Conservation (phyloP, 2,797 vertebrate species). For the Smutsia temminckii region DNA sequence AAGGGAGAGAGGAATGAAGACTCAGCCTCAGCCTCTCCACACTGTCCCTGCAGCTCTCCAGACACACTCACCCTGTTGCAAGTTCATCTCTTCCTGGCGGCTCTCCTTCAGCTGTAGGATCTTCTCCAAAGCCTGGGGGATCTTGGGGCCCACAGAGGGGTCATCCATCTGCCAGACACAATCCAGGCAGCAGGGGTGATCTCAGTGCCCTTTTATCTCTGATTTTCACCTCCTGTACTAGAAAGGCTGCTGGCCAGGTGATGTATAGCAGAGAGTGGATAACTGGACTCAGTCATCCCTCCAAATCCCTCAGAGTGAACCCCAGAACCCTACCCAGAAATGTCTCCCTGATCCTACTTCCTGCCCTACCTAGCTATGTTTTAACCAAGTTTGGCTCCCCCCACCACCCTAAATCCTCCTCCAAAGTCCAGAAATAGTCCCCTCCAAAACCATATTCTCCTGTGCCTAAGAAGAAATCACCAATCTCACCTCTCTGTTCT, state of each 20-base stretch:
- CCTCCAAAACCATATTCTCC: not conserved
- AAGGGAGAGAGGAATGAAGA: not conserved
- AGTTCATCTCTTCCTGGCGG: slow-evolving; percentile 92
- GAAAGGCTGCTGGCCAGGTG: not conserved
- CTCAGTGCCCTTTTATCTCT: not conserved
- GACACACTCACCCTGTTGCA: slow-evolving; percentile 70
- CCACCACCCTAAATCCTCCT: not conserved
- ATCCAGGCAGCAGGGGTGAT: not conserved
- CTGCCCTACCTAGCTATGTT: not conserved
- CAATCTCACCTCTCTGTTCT: slow-evolving; percentile 90
- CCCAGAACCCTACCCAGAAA: not conserved
- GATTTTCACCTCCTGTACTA: not conserved
- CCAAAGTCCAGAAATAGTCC: not conserved
- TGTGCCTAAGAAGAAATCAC: not conserved
- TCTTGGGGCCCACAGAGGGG: slow-evolving; percentile 91
- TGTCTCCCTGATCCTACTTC: not conserved
- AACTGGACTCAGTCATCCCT: not conserved
- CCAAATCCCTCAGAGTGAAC: not conserved
- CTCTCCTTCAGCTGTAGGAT: slow-evolving; percentile 97
- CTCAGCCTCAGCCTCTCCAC: not conserved
- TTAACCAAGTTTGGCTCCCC: not conserved
- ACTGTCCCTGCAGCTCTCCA: not conserved
- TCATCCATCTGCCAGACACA: slow-evolving; percentile 87
- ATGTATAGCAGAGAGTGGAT: rapidly evolving
- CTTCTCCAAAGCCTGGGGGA: slow-evolving; percentile 95